A percentile compares a stretch with the other conserved stretches of the same genome.
These are phyloP conservation scores for Odocoileus virginianus DNA, from an alignment of 2,113 vertebrate genomes.

Conservation along the genomic window DNA sequence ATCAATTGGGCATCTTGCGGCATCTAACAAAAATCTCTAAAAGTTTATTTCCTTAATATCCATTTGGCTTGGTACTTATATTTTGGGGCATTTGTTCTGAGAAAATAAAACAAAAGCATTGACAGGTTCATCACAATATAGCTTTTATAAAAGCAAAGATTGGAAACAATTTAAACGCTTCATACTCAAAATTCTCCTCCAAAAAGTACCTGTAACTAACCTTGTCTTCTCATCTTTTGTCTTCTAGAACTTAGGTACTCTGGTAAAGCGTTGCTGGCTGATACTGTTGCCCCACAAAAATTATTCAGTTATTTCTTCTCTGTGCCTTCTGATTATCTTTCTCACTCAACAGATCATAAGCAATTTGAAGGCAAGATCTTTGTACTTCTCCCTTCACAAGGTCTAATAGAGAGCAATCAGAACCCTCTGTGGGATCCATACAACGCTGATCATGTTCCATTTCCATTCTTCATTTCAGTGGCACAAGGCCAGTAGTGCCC, in stretches of 20 bases:
- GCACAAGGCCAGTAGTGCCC: background rate
- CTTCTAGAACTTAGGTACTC: background rate
- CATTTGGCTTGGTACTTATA: background rate
- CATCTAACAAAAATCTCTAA: background rate
- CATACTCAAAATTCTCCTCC: background rate
- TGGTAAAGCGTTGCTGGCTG: background rate
- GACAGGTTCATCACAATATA: background rate
- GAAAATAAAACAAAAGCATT: background rate
- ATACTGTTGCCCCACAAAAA: background rate
- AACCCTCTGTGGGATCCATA: background rate
- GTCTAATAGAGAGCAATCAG: background rate
- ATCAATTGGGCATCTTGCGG: background rate
- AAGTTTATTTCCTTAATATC: background rate
- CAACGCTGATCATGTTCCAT: background rate
- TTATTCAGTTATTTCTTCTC: background rate
- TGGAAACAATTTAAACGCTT: background rate
- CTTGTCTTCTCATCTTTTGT: background rate
- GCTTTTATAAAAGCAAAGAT: background rate
- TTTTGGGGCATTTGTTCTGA: background rate
- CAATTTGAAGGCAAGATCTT: background rate
- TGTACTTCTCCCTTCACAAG: background rate
- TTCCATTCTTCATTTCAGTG: background rate
- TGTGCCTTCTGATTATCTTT: background rate
- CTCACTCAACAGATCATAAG: background rate
- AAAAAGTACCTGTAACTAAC: background rate